A percentile compares a stretch with the other conserved stretches of the same genome.
phyloP scores from a whole-genome alignment of 2,113 vertebrate species.

The Smithornis capensis region DNA sequence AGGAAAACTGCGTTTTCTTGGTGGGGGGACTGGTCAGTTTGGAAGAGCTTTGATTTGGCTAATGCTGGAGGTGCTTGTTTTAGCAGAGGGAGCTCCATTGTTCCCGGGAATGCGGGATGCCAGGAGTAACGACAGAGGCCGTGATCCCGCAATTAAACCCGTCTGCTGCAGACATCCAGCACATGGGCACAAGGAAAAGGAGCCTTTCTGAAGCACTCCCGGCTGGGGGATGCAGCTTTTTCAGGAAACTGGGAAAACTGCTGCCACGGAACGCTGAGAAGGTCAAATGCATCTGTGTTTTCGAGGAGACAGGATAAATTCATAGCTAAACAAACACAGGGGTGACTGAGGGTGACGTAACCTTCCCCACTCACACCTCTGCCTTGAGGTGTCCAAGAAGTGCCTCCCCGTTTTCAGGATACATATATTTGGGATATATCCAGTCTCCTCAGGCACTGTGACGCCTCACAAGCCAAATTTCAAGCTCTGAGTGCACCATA shows the following conservation, averaged over 20 bases:
- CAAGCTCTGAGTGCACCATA: neutral
- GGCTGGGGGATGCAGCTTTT: accelerated
- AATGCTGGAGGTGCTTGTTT: constrained; percentile 8
- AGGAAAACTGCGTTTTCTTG: constrained; percentile 66
- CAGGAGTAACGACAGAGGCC: neutral
- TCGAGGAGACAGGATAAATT: neutral
- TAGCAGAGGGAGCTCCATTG: constrained; percentile 9
- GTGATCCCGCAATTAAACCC: neutral
- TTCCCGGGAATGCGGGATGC: neutral
- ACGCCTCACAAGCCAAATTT: neutral
- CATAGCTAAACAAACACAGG: accelerated
- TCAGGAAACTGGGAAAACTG: neutral
- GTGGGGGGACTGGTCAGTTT: neutral
- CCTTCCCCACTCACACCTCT: neutral
- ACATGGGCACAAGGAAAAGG: neutral
- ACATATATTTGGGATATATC: neutral
- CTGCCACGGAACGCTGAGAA: neutral
- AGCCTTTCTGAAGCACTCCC: neutral
- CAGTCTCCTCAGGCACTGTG: neutral
- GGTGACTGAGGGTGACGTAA: neutral
- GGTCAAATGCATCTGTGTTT: neutral
- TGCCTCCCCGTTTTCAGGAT: accelerated
- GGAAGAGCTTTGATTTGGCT: constrained; percentile 4
- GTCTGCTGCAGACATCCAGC: neutral
- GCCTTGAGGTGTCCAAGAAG: neutral